These are phyloP conservation scores for Lates calcarifer DNA, from an alignment of 2,113 vertebrate genomes.

Conservation along the genomic window DNA sequence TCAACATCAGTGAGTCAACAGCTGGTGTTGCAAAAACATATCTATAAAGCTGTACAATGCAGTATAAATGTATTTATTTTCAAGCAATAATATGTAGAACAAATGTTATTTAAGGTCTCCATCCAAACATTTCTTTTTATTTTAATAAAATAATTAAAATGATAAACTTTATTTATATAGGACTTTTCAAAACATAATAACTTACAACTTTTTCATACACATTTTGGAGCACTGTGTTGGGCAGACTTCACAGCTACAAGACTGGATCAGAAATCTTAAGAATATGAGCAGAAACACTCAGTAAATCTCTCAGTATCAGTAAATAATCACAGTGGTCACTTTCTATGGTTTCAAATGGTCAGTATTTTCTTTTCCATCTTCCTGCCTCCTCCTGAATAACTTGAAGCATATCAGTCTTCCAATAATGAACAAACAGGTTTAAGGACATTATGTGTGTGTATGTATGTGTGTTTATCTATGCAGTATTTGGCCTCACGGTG, in stretches of 20 bases:
- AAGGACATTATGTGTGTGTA: conserved; percentile 16
- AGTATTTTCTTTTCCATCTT: conserved; percentile 40
- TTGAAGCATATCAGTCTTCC: conserved; percentile 77
- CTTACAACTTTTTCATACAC: no score
- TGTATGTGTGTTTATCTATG: conserved; percentile 57
- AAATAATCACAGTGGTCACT: neutral
- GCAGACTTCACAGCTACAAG: neutral
- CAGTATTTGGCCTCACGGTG: conserved; percentile 52
- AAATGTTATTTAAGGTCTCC: neutral
- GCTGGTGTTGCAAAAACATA: conserved; percentile 3
- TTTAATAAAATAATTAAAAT: neutral
- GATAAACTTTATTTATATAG: no score
- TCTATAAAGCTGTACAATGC: neutral
- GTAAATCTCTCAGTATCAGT: neutral
- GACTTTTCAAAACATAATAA: no score
- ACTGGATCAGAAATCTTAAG: neutral
- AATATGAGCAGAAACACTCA: neutral
- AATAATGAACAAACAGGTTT: conserved; percentile 38
- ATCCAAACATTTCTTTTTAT: neutral
- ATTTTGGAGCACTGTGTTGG: neutral
- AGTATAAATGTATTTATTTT: neutral
- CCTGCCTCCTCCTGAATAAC: conserved; percentile 72
- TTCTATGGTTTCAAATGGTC: conserved; percentile 40
- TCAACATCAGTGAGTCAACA: neutral
- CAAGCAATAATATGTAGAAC: neutral